These are phyloP conservation scores for Gymnosoma rotundatum DNA, from an alignment of 2,888 invertebrate genomes.

Conservation along the genomic window DNA sequence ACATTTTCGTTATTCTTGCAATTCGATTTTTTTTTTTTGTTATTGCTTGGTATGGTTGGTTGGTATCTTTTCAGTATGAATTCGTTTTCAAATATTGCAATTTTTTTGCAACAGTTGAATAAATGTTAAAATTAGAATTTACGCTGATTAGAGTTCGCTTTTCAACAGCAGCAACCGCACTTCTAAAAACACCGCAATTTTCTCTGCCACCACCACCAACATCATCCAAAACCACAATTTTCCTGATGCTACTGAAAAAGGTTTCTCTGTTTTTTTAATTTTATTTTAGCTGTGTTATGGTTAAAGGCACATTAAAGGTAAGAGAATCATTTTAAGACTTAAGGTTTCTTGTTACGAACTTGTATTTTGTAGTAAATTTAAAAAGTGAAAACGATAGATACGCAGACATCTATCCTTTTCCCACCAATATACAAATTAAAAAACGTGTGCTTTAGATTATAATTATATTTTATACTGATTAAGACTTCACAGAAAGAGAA, in stretches of 20 bases:
- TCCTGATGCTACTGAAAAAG: conserved; percentile 42
- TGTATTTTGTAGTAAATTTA: not conserved
- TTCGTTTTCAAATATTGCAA: conserved; percentile 1
- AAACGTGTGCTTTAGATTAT: conserved; percentile 42
- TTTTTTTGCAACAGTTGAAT: conserved; percentile 62
- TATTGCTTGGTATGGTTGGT: not conserved
- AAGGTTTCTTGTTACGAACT: conserved; percentile 22
- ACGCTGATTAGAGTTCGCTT: conserved; percentile 72
- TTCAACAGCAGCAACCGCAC: conserved; percentile 55
- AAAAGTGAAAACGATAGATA: conserved; percentile 44
- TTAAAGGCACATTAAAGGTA: conserved; percentile 40
- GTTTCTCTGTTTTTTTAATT: not conserved
- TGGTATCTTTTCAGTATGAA: not conserved
- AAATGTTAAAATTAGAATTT: conserved; percentile 72
- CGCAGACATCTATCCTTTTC: conserved; percentile 8
- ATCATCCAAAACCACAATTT: conserved; percentile 27
- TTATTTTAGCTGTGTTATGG: conserved; percentile 38
- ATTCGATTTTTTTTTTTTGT: not conserved
- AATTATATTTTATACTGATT: conserved; percentile 59
- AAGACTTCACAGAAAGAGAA: conserved; percentile 19
- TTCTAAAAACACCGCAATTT: not conserved
- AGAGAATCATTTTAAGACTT: conserved; percentile 28
- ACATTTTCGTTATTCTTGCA: not conserved
- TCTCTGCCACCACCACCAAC: not conserved
- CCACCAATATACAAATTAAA: conserved; percentile 18